These are phyloP conservation scores for Clanis bilineata DNA, from an alignment of 2,888 invertebrate genomes.

Conservation along the genomic window DNA sequence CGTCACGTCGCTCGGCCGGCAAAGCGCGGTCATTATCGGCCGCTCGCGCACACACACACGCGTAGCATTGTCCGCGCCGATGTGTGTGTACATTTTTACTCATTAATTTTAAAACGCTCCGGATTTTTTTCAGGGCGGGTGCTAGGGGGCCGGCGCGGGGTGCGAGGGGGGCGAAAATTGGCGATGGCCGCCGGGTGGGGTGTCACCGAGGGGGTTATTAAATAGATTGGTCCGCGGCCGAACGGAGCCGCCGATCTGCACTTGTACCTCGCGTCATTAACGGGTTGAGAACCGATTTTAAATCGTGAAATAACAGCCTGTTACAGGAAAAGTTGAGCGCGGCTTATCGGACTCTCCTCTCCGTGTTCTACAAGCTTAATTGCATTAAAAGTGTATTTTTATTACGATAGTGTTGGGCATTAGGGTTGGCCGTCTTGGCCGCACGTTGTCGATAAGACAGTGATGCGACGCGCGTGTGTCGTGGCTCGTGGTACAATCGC, in stretches of 20 bases:
- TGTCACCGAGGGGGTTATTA: slow-evolving; percentile 82
- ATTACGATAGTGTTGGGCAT: slow-evolving; percentile 50
- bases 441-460: slow-evolving; percentile 22
- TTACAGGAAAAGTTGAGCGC: slow-evolving; percentile 80
- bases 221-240: slow-evolving; percentile 84
- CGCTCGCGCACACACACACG: slow-evolving; percentile 64
- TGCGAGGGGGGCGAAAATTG: slow-evolving; percentile 74
- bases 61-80: slow-evolving; percentile 61
- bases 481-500: not conserved
- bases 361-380: slow-evolving; percentile 72
- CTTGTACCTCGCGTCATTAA: slow-evolving; percentile 82
- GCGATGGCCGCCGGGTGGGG: slow-evolving; percentile 82
- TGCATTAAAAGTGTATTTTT: slow-evolving; percentile 69
- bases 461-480: slow-evolving; percentile 19
- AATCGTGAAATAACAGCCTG: slow-evolving; percentile 82
- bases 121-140: slow-evolving; percentile 83
- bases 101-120: slow-evolving; percentile 84
- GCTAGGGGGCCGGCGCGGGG: slow-evolving; percentile 65
- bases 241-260: slow-evolving; percentile 82
- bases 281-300: slow-evolving; percentile 81
- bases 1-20: slow-evolving; percentile 51
- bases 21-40: slow-evolving; percentile 72
- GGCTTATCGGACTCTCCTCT: slow-evolving; percentile 71
- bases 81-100: slow-evolving; percentile 83
- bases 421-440: slow-evolving; percentile 27